Percentiles rank a stretch among this genome's conserved stretches.
Evolutionary conservation across 2,797 vertebrate genomes (phyloP).

Genomic region (Graptemys geographica): DNA sequence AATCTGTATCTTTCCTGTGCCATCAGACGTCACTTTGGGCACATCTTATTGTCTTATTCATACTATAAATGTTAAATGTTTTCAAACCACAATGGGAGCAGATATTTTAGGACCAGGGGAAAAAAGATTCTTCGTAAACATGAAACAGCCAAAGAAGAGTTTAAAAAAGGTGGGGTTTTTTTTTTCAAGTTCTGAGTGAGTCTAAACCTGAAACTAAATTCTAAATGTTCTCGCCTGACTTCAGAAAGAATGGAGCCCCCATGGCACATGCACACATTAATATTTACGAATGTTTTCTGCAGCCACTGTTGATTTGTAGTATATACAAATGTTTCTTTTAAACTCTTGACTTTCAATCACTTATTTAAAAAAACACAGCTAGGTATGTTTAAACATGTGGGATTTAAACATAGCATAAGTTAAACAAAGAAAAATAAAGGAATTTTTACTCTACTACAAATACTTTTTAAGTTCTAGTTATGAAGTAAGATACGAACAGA

Average conservation of each 20-base stretch:
- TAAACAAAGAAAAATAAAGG: background rate
- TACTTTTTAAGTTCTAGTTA: background rate
- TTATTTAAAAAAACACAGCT: background rate
- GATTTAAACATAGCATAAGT: background rate
- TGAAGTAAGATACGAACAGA: background rate
- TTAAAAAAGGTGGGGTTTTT: fast-evolving
- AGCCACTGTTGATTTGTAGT: background rate
- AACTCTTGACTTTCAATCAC: background rate
- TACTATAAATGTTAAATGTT: background rate
- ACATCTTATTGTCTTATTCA: background rate
- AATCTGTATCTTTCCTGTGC: background rate
- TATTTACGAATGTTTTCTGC: background rate
- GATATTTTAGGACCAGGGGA: background rate
- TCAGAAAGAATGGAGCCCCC: background rate
- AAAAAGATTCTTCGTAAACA: background rate
- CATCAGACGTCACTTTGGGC: background rate
- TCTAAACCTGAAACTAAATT: background rate
- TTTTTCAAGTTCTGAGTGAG: background rate
- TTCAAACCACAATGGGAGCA: background rate
- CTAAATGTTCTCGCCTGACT: background rate
- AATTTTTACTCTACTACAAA: background rate
- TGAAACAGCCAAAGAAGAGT: background rate
- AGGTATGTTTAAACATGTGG: background rate
- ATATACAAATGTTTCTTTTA: background rate
- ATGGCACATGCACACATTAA: background rate